Base-by-base conservation (phyloP, 2,888 invertebrate species). In the Polydesmus complanatus region DNA sequence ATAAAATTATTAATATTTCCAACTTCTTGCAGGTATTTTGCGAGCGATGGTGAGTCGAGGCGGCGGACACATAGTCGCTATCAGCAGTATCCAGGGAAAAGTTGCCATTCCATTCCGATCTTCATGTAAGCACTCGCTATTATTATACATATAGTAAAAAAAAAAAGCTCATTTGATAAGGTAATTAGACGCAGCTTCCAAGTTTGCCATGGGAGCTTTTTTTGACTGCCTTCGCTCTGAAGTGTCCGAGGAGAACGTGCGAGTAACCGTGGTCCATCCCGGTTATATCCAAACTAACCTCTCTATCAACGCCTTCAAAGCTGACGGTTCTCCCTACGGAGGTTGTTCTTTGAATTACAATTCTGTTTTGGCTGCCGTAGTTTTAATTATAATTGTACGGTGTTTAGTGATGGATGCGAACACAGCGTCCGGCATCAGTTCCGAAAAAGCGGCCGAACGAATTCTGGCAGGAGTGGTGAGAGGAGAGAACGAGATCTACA, bases 181-280 rank as follows among this genome's bases (percentile, higher is more conserved):
- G 14, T 26, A 57, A 67, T 21, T 65, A 76, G 75, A 96, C 78
- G 81, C 86, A 59, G 93, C 95, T 21, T 89, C 94, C 0, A 96
- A 96, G 74, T 94, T 95, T 78, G 95, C 95, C 0, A 69, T 93
- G 61, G 91, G 96, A 78, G 95, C 94, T 18, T 95, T 94, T 77
- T 86, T 86, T 65, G 97, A 98, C 74, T 82, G 85, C 47, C 77
- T 96, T 52, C 79, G 96, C 67, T 86, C 93, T 26, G 98, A 98
- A 80, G 80, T 94, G 66, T 76, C 81, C 51, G 78, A 81, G 61
- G 78, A 84, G 67, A 85, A 87, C 57, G 78, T 97, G 51, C 78
- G 83, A 70, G 88, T 97, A 2, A 86, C 88, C n/a, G 83, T 89
- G n/a, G 78, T 94, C 19, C 90, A 86, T 73, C 94, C 96, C 48